A percentile compares a stretch with the other conserved stretches of the same genome.
Conservation (phyloP, 37 sponge, comb jelly and placozoan genomes). For the Theonella swinhoei region DNA sequence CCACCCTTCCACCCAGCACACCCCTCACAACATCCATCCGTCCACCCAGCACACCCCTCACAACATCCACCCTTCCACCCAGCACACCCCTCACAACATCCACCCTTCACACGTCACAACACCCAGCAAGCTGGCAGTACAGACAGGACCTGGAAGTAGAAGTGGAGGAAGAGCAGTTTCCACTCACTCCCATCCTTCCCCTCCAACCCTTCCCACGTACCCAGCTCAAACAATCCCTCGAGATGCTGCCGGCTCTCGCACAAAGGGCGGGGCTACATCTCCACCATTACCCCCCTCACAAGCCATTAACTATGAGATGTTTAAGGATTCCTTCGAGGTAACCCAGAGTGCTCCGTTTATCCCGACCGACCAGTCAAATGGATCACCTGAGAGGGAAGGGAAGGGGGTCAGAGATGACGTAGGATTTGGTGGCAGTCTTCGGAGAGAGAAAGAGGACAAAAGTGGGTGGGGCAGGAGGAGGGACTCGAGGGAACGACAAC, state of each 20-base stretch:
- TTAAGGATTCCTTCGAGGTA: not conserved
- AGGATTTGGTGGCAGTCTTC: not conserved
- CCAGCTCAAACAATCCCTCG: conserved; percentile 43
- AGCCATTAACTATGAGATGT: not conserved
- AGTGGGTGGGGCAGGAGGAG: not conserved
- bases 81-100: not conserved
- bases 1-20: no score
- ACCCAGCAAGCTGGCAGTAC: not conserved
- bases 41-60: not conserved
- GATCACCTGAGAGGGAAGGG: not conserved
- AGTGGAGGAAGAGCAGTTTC: not conserved
- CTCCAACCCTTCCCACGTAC: not conserved
- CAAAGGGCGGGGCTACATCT: not conserved
- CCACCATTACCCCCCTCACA: not conserved
- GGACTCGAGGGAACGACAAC: not conserved
- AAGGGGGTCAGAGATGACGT: not conserved
- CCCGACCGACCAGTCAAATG: not conserved
- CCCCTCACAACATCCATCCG: no score
- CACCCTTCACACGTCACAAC: not conserved
- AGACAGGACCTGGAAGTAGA: not conserved
- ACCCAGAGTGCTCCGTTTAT: not conserved
- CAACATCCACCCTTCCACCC: not conserved
- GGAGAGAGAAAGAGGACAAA: not conserved
- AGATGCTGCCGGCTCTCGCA: not conserved
- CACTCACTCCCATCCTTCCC: not conserved